Base-by-base conservation (phyloP, 2,797 vertebrate species). In the Peromyscus aztecus region DNA sequence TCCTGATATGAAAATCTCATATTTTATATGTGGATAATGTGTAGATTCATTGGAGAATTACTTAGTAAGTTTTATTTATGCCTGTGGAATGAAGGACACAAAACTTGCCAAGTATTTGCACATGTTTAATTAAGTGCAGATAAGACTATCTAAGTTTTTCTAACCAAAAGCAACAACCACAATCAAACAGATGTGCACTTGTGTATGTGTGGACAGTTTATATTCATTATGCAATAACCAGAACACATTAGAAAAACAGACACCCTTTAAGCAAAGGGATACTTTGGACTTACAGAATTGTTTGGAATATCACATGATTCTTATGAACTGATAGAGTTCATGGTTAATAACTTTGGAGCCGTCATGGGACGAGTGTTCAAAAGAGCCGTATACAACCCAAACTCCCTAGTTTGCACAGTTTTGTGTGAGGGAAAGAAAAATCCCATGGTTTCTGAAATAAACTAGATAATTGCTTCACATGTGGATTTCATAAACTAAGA, bases 111-210 rank as follows among this genome's bases (percentile, higher is more conserved):
- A 88, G 11, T 24, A 52, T 83, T 73, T 55, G n/a, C 9, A 12
- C 40, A 34, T 1, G 73, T 90, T 77, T 77, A 46, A 80, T 80
- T 17, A 92, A 86, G 65, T 85, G 2, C 13, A 86, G 77, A 75
- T n/a, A 73, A 90, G 88, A 57, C 82, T 94, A 75, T 37, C 71
- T 57, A 76, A 6, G 55, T 49, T 92, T 94, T 91, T 75, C 43
- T 73, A 84, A 67, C 7, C 27, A n/a, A 89, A 71, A 89, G 24
- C 4, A 69, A 46, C 11, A 40, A 73, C 82, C 65, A 73, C 17
- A 43, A 65, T 65, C 49, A 95, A 86, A 71, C 29, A 86, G 4
- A 55, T 57, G 2, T 91, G 43, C 55, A 73, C 2, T 84, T 71
- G 27, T 57, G 31, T 2, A 34, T 31, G 10, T 71, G 63, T 67